Evolutionary conservation across 2,888 invertebrate species (phyloP).

Genomic region (Parnassius apollo): DNA sequence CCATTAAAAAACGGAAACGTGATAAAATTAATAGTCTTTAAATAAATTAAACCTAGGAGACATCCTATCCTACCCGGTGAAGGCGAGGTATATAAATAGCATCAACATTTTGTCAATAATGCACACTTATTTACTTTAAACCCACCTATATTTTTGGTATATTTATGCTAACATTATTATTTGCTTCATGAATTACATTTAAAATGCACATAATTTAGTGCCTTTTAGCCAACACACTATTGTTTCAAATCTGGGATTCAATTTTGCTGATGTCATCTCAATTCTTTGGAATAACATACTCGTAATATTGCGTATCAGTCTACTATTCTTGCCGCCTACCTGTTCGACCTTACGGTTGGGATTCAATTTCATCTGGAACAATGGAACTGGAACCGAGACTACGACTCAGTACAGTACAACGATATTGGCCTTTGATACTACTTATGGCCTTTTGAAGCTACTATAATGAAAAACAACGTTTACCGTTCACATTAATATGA

Average conservation of each 20-base stretch:
- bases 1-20: too few relatives aligned
- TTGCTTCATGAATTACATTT: too few relatives aligned
- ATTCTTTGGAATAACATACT: constrained; percentile 21
- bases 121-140: too few relatives aligned
- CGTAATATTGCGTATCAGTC: constrained; percentile 29
- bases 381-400: constrained; percentile 47
- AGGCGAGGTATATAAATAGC: too few relatives aligned
- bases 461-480: not conserved
- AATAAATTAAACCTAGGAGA: too few relatives aligned
- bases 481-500: too few relatives aligned
- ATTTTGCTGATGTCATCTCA: constrained; percentile 16
- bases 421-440: constrained; percentile 22
- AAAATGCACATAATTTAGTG: not conserved
- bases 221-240: constrained; percentile 5
- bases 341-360: constrained; percentile 49
- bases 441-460: constrained; percentile 3
- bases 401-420: constrained; percentile 34
- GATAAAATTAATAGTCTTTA: too few relatives aligned
- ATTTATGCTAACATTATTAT: too few relatives aligned
- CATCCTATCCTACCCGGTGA: too few relatives aligned
- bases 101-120: too few relatives aligned
- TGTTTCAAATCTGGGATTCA: constrained; percentile 6
- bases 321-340: constrained; percentile 42
- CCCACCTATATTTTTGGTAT: too few relatives aligned
- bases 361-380: constrained; percentile 57